Evolutionary conservation across 2,888 invertebrate genomes (phyloP), one percentile per base, ranked within the genome.

Genomic region (Pilophorus perplexus): DNA sequence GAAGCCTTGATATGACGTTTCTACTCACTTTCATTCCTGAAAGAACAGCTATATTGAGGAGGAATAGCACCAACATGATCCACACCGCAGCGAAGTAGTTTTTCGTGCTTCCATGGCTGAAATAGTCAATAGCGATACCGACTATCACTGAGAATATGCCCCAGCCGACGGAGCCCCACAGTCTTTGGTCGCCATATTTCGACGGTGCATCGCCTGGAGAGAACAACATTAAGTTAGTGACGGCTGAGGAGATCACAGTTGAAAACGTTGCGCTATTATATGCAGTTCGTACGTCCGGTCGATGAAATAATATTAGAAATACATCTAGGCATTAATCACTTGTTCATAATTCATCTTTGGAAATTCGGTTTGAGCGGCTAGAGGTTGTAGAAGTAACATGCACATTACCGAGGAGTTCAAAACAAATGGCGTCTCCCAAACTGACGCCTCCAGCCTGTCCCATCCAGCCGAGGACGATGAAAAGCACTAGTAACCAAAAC

Each of bases 101-200:
- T 76, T 90, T 90, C 0, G 79, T 75, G 52, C 79, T 76, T 3
- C 84, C 85, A n/a, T 80, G 78, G 65, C 90, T 90, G 72, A 86
- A 82, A 22, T 80, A 74, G 74, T 93, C 93, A 14, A 92, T 88
- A 1, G 93, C 78, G n/a, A 85, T 79, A 0, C 93, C 93, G 1
- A 89, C 82, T 14, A 89, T 74, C 23, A 90, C 80, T 0, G 89
- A 86, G 73, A 90, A 84, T 55, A 87, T 77, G 16, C 93, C 93
- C 85, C 89, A 92, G 0, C 93, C 94, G 1, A 94, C 80, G 0
- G 93, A 88, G 0, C 95, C 93, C 85, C 89, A 95, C 68, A 93
- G 79, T 44, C 93, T 82, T 76, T 95, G 94, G 72, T 86, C 84
- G 0, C 95, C 95, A 76, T 91, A 95, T 23, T 84, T 80, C 50